Conservation (phyloP, 2,888 invertebrate species). For the Deroplatys truncata region DNA sequence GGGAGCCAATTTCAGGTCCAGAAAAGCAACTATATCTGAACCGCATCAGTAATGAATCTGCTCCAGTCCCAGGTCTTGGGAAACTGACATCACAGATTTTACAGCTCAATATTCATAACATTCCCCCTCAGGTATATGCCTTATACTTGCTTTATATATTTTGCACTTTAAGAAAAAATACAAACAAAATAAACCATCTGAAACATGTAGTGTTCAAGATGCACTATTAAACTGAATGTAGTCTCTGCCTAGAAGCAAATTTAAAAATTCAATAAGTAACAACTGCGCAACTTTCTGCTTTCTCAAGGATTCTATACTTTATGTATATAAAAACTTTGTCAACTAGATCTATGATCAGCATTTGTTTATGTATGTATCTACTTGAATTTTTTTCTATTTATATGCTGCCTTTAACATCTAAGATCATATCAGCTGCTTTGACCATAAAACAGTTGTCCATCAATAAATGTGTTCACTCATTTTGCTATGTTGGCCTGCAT, state of each 20-base stretch:
- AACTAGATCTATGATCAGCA: too few species aligned
- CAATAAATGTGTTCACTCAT: too few species aligned
- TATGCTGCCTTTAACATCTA: too few species aligned
- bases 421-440: too few species aligned
- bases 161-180: not conserved
- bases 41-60: not conserved
- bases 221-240: not conserved
- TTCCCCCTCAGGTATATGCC: constrained; percentile 30
- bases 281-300: too few species aligned
- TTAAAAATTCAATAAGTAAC: too few species aligned
- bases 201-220: not conserved
- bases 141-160: not conserved
- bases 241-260: not conserved
- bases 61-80: constrained; percentile 5
- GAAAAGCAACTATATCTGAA: not conserved
- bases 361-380: too few species aligned
- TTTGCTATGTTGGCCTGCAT: too few species aligned
- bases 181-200: not conserved
- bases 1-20: constrained; percentile 40
- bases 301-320: too few species aligned
- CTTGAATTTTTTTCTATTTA: too few species aligned
- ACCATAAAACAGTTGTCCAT: too few species aligned
- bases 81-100: constrained; percentile 32
- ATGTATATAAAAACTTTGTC: too few species aligned
- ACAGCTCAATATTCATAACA: constrained; percentile 33